Evolutionary conservation across 2,113 vertebrate genomes (phyloP).

Genomic region (Phoenicopterus ruber): DNA sequence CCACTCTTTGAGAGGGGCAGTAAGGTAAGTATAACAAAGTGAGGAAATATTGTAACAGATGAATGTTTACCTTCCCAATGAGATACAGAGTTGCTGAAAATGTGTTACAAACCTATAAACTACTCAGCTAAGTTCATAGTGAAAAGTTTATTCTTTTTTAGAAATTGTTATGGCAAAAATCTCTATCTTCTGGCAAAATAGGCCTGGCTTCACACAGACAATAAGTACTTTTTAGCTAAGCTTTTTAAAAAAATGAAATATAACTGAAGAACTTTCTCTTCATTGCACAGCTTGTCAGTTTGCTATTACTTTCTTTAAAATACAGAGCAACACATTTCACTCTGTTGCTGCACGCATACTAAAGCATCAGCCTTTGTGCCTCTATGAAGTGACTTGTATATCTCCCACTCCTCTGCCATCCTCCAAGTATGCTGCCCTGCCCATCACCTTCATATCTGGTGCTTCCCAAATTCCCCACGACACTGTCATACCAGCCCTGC

Average conservation of each 20-base stretch:
- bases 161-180: not conserved
- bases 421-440: not conserved
- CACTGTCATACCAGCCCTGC: not conserved
- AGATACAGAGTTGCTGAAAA: not conserved
- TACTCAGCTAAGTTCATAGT: rapidly evolving
- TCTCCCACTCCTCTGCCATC: not conserved
- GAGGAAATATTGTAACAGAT: not conserved
- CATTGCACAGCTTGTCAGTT: not conserved
- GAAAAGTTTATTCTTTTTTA: not conserved
- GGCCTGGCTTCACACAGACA: not conserved
- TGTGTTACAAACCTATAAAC: not conserved
- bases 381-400: not conserved
- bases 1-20: not conserved
- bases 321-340: not conserved
- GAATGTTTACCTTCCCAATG: not conserved
- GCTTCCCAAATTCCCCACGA: not conserved
- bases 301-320: not conserved
- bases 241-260: not conserved
- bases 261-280: not conserved
- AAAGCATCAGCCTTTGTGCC: not conserved
- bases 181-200: not conserved
- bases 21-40: not conserved
- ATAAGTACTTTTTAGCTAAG: not conserved
- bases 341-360: not conserved
- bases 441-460: rapidly evolving